Evolutionary conservation across 2,888 invertebrate species (phyloP).

Genomic region (Thyatira batis): DNA sequence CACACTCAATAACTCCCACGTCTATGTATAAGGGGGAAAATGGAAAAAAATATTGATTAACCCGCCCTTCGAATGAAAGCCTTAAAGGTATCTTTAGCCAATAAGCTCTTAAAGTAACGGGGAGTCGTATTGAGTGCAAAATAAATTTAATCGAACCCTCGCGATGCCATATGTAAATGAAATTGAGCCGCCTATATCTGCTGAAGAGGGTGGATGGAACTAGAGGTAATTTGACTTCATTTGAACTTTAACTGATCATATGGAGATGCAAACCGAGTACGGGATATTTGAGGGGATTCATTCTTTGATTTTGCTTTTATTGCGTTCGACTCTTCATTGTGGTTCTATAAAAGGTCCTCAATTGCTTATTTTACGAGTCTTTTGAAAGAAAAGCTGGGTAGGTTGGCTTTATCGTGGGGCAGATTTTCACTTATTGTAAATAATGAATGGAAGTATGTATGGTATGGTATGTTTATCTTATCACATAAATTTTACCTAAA

Average conservation of each 20-base stretch:
- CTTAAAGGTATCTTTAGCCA: slow-evolving; percentile 31
- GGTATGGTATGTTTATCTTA: too few species aligned
- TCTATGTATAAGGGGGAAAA: background rate
- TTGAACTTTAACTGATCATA: background rate
- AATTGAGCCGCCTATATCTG: slow-evolving; percentile 52
- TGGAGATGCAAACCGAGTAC: background rate
- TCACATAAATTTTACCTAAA: too few species aligned
- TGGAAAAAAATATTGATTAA: background rate
- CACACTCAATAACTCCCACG: background rate
- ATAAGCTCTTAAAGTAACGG: slow-evolving; percentile 50
- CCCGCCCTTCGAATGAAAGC: slow-evolving; percentile 8
- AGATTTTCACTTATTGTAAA: too few species aligned
- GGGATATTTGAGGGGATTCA: background rate
- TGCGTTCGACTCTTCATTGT: too few species aligned
- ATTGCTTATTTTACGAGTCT: too few species aligned
- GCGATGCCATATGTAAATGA: slow-evolving; percentile 63
- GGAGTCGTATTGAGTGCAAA: slow-evolving; percentile 47
- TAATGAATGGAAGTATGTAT: too few species aligned
- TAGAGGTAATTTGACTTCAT: background rate
- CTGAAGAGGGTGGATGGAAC: slow-evolving; percentile 24
- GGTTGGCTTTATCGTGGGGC: too few species aligned
- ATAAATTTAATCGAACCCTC: slow-evolving; percentile 52
- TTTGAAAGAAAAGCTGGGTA: too few species aligned
- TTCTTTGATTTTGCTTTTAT: background rate
- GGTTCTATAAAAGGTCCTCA: too few species aligned